A percentile compares a stretch with the other conserved stretches of the same genome.
phyloP scores from a whole-genome alignment of 2,113 vertebrate species.

The Plotosus lineatus region DNA sequence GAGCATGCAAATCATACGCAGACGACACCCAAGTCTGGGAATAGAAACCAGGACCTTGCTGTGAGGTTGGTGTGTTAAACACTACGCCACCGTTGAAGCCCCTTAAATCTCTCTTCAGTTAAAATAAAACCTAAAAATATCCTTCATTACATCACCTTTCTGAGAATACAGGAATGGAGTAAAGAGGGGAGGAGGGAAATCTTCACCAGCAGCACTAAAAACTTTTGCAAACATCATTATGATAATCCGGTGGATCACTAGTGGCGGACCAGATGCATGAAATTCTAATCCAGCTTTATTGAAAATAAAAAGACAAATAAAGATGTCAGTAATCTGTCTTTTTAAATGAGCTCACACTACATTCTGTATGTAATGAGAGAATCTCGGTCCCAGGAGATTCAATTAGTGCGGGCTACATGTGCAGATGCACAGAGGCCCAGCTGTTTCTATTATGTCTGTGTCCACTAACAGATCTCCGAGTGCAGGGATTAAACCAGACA shows the following conservation, averaged over 20 bases:
- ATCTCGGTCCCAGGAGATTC: not conserved
- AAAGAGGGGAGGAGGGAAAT: not conserved
- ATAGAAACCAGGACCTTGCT: too few relatives aligned
- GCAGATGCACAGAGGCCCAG: constrained; percentile 5
- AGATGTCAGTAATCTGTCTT: constrained; percentile 16
- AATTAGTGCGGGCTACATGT: not conserved
- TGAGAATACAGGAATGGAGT: too few relatives aligned
- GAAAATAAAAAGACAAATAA: not conserved
- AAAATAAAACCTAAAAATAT: not conserved
- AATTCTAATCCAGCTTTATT: not conserved
- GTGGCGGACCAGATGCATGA: not conserved
- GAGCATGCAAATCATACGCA: too few relatives aligned
- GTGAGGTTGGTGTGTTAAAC: too few relatives aligned
- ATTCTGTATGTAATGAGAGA: not conserved
- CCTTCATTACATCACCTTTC: not conserved
- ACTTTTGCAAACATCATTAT: constrained; percentile 18
- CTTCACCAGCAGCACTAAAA: not conserved
- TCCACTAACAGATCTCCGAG: not conserved
- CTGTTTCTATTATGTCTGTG: constrained; percentile 17
- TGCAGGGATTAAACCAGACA: not conserved
- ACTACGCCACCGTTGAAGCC: too few relatives aligned
- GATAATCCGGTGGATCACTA: constrained; percentile 43
- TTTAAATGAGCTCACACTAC: not conserved
- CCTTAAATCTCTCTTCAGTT: too few relatives aligned
- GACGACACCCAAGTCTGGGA: too few relatives aligned